These are phyloP conservation scores for Megaceryle alcyon DNA, from an alignment of 2,797 vertebrate genomes.

Conservation along the genomic window DNA sequence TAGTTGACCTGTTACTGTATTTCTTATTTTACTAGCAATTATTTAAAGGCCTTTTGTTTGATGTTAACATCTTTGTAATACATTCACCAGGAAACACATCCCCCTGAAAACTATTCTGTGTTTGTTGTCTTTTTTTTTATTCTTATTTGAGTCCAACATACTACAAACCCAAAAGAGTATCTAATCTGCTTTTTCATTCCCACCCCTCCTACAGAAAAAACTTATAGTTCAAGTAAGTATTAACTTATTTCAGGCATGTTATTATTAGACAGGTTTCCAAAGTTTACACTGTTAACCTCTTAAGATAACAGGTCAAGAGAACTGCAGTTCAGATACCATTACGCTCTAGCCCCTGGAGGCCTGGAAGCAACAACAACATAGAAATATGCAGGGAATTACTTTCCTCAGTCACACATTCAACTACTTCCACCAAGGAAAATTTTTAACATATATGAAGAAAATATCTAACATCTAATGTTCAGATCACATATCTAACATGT, in stretches of 20 bases:
- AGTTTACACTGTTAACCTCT: not conserved
- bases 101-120: not conserved
- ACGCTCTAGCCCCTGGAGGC: not conserved
- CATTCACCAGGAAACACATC: not conserved
- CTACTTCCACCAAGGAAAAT: not conserved
- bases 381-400: not conserved
- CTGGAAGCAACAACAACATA: not conserved
- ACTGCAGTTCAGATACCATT: not conserved
- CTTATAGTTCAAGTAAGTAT: not conserved
- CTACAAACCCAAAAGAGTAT: not conserved
- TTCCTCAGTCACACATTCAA: not conserved
- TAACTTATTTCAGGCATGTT: not conserved
- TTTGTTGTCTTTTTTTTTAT: not conserved
- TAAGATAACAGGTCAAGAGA: not conserved
- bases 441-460: not conserved
- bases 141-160: not conserved
- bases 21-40: not conserved
- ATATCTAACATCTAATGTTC: not conserved
- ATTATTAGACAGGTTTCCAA: not conserved
- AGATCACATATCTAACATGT: not conserved
- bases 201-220: not conserved
- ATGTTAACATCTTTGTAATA: not conserved
- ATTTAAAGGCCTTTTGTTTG: not conserved
- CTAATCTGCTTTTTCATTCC: not conserved
- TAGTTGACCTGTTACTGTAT: not conserved